Conservation (phyloP, 1,140 invertebrate genomes). For the Lepidurus couesii region DNA sequence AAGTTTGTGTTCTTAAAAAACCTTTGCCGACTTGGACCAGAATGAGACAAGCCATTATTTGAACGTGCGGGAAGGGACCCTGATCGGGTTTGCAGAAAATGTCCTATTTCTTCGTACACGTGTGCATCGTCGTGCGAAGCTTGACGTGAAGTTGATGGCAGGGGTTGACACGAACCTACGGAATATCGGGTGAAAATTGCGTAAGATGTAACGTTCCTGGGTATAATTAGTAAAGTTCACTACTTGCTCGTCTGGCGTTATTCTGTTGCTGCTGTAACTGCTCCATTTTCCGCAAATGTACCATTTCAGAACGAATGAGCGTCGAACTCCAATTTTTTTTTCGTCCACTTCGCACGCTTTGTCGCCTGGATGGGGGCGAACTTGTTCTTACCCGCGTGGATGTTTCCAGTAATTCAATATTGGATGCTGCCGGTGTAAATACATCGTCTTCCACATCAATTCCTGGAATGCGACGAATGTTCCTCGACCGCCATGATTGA, state of each 20-base stretch:
- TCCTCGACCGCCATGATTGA: not conserved
- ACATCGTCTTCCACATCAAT: not conserved
- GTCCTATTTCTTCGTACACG: conserved; percentile 2
- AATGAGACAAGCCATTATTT: not conserved
- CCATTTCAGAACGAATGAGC: not conserved
- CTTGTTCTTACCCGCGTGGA: not conserved
- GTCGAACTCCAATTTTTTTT: not conserved
- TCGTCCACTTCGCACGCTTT: not conserved
- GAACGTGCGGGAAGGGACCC: not conserved
- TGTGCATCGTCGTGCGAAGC: not conserved
- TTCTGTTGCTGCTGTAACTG: not conserved
- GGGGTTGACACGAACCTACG: not conserved
- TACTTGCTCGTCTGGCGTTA: not conserved
- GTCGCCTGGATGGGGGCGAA: not conserved
- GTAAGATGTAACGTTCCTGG: not conserved
- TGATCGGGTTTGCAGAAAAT: not conserved
- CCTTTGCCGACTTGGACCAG: not conserved
- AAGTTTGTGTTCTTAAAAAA: not conserved
- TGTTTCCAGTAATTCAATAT: not conserved
- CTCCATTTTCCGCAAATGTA: not conserved
- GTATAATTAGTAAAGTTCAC: not conserved
- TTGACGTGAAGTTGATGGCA: not conserved
- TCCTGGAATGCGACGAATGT: not conserved
- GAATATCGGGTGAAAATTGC: not conserved
- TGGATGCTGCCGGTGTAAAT: not conserved